Percentiles rank a stretch among this genome's conserved stretches.
Conservation (phyloP, 30 jellyfish, hydroid and myxozoan genomes). For the Hydra vulgaris region DNA sequence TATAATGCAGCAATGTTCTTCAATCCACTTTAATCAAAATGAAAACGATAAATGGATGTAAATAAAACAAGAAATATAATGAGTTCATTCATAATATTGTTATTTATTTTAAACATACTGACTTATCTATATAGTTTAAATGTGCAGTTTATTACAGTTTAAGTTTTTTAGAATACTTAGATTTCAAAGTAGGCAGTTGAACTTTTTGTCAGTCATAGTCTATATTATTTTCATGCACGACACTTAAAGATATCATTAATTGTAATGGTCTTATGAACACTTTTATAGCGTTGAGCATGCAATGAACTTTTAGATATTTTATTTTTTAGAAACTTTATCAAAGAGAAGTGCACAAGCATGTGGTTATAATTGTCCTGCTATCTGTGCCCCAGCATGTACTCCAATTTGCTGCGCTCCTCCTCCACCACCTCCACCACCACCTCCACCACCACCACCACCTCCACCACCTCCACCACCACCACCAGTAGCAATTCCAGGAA, state of each 20-base stretch:
- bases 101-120: too few species aligned
- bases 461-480: slow-evolving; percentile 99
- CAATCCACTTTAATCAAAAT: background rate
- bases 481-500: slow-evolving; percentile 98
- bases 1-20: too few species aligned
- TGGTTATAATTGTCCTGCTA: slow-evolving; percentile 68
- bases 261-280: too few species aligned
- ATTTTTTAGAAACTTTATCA: background rate
- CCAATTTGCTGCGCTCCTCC: slow-evolving; percentile 95
- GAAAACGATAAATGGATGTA: background rate
- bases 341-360: slow-evolving; percentile 81
- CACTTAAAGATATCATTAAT: background rate
- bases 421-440: slow-evolving; percentile 91
- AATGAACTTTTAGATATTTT: background rate
- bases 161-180: background rate
- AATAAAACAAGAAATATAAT: background rate
- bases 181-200: background rate
- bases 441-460: slow-evolving; percentile 81
- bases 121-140: background rate
- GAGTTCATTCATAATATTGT: background rate
- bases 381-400: slow-evolving; percentile 87
- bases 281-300: background rate
- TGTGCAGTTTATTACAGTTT: background rate
- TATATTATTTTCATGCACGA: background rate
- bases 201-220: background rate